Evolutionary conservation across 1,140 invertebrate species (phyloP).

Genomic region (Phthorimaea operculella): DNA sequence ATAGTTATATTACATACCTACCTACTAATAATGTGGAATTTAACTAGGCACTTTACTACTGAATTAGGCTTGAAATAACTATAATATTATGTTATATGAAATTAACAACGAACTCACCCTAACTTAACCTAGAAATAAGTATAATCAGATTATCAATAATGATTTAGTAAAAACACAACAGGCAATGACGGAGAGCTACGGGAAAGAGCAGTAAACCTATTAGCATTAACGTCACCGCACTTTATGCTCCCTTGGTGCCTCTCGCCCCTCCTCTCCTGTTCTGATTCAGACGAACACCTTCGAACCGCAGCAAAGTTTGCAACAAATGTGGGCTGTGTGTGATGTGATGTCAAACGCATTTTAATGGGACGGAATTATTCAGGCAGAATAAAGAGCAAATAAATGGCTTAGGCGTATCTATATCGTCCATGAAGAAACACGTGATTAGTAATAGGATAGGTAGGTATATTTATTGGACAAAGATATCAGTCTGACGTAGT

Average conservation of each 20-base stretch:
- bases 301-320: slow-evolving; percentile 25
- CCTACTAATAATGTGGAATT: neutral
- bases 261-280: slow-evolving; percentile 49
- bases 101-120: no score
- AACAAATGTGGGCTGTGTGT: slow-evolving; percentile 32
- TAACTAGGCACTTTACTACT: no score
- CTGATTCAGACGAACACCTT: slow-evolving; percentile 36
- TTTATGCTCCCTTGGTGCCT: slow-evolving; percentile 49
- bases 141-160: no score
- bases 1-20: no score
- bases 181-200: neutral
- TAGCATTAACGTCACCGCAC: slow-evolving; percentile 36
- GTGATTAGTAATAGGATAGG: slow-evolving; percentile 30
- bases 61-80: no score
- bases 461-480: slow-evolving; percentile 41
- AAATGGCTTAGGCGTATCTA: neutral
- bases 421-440: slow-evolving; percentile 12
- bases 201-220: neutral
- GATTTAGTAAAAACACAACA: no score
- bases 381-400: slow-evolving; percentile 38
- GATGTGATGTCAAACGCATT: slow-evolving; percentile 31
- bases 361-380: slow-evolving; percentile 39
- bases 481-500: slow-evolving; percentile 9
- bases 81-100: no score
- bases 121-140: no score